Evolutionary conservation across 2,888 invertebrate species (phyloP), one percentile per base, ranked within the genome.

Genomic region (Drosophila austrosaltans): DNA sequence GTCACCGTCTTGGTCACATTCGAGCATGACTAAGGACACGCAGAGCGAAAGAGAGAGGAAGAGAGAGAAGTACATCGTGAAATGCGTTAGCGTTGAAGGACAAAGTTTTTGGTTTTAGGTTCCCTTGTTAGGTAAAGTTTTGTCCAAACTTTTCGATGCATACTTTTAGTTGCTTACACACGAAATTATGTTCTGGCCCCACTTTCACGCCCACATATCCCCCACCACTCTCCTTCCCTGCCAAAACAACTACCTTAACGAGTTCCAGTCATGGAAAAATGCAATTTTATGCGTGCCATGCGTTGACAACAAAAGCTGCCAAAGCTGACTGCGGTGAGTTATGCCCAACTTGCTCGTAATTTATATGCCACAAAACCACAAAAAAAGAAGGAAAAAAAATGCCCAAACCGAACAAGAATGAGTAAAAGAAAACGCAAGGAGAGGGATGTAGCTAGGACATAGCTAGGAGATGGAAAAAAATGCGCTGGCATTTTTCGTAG

Each of bases 1-100:
- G 95, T 95, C 32, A 69, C 69, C 8, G 53, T 82, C 28, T 87
- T 82, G 20, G 82, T 86, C 42, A 78, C 70, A 75, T 89, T 89
- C 2, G 76, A 70, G 66, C 90, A 85, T 48, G 69, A 61, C 85
- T 89, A 22, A 7, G 53, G 7, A 10, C 22, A 12, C 22, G 12
- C 20, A 12, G 10, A 60, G 7, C 36, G 36, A 36, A 44, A 25
- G 44, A 30, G n/a, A 66, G 20, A 40, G 20, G 16, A 7, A 48
- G 12, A 16, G 48, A 20, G 53, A 25, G 32, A n/a, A 7, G 2
- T 28, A 32, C 6, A 32, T 28, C 28, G 28, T 4, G 30, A 30
- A 53, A 53, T 7, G n/a, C 10, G 64, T 57, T 32, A 42, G 44
- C 7, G 30, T 6, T 5, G 63, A 44, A 30, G 53, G 58, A 63